Conservation (phyloP, 2,888 invertebrate species). For the Melieria picta region DNA sequence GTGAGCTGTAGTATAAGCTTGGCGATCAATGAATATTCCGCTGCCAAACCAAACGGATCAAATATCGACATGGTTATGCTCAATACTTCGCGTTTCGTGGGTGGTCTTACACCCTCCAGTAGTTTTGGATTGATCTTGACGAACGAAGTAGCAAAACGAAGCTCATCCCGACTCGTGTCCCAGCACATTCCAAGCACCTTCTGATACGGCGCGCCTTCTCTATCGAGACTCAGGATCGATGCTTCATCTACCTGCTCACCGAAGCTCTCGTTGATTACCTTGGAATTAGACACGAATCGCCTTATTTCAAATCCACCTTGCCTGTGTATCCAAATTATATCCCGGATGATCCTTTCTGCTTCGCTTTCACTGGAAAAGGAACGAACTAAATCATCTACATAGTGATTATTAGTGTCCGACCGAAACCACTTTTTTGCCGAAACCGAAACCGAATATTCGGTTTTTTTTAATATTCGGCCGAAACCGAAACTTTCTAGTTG, state of each 20-base stretch:
- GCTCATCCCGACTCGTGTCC: constrained; percentile 36
- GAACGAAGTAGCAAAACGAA: constrained; percentile 34
- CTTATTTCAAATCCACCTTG: constrained; percentile 29
- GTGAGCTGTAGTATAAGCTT: constrained; percentile 29
- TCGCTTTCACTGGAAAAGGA: constrained; percentile 24
- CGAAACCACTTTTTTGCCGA: too few relatives aligned
- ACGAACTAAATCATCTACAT: constrained; percentile 35
- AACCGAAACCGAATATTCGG: too few relatives aligned
- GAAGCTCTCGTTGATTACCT: background rate
- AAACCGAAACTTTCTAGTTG: too few relatives aligned
- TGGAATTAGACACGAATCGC: constrained; percentile 32
- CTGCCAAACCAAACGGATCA: constrained; percentile 46
- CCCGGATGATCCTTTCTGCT: constrained; percentile 12
- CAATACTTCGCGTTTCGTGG: constrained; percentile 45
- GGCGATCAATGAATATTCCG: constrained; percentile 40
- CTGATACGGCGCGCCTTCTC: constrained; percentile 12
- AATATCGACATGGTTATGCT: constrained; percentile 48
- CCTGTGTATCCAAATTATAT: constrained; percentile 23
- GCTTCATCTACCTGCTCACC: background rate
- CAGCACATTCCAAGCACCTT: constrained; percentile 44
- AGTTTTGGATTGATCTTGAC: constrained; percentile 18
- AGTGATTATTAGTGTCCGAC: constrained; percentile 36
- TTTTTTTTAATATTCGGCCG: too few relatives aligned
- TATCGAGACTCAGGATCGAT: constrained; percentile 16
- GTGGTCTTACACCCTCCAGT: constrained; percentile 25